phyloP scores from a whole-genome alignment of 2,113 vertebrate genomes.

The Catharus fuscescens region DNA sequence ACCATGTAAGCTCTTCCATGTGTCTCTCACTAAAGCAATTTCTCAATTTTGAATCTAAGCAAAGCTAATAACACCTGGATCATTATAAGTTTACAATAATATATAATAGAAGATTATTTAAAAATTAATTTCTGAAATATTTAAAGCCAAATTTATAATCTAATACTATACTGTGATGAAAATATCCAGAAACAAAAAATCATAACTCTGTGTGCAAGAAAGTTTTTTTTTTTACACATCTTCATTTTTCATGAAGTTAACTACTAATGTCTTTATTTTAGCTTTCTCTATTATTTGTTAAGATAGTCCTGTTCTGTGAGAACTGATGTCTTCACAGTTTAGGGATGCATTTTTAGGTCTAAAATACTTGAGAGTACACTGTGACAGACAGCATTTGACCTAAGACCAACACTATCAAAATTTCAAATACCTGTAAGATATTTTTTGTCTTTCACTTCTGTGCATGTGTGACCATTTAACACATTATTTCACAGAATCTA shows the following conservation, averaged over 20 bases:
- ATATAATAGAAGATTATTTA: background rate
- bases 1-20: background rate
- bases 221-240: background rate
- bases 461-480: background rate
- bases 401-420: background rate
- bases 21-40: background rate
- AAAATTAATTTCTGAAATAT: background rate
- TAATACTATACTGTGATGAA: background rate
- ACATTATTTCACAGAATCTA: background rate
- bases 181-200: background rate
- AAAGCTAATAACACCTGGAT: background rate
- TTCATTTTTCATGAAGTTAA: background rate
- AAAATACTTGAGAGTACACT: background rate
- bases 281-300: background rate
- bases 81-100: background rate
- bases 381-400: background rate
- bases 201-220: fast-evolving
- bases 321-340: background rate
- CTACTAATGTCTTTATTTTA: background rate
- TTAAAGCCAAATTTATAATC: background rate
- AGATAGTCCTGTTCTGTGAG: background rate
- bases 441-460: background rate
- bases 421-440: background rate
- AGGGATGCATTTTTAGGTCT: background rate
- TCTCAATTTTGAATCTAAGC: background rate